A percentile compares a stretch with the other conserved stretches of the same genome.
phyloP scores from a whole-genome alignment of 2,888 invertebrate species.

The Diarsia dahlii region DNA sequence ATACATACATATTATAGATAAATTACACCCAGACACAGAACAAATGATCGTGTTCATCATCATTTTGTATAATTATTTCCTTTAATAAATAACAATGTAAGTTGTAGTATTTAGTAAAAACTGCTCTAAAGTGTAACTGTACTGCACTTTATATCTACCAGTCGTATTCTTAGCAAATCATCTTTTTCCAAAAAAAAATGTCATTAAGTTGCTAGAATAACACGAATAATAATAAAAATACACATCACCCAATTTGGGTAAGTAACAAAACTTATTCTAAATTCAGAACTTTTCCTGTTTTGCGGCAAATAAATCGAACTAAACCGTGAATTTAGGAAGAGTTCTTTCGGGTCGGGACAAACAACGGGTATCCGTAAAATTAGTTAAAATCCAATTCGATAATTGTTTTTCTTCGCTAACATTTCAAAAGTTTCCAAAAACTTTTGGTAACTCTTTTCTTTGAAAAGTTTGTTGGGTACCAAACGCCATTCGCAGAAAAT shows the following conservation, averaged over 20 bases:
- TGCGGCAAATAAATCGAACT: constrained; percentile 43
- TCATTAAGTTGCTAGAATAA: too few species aligned
- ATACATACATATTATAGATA: too few species aligned
- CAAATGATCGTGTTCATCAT: too few species aligned
- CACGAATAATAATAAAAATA: constrained; percentile 10
- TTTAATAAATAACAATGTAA: too few species aligned
- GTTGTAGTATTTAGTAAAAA: neutral
- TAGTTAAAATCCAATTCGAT: constrained; percentile 77
- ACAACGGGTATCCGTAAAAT: constrained; percentile 63
- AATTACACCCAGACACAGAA: too few species aligned
- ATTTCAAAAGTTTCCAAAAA: constrained; percentile 73
- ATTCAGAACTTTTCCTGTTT: constrained; percentile 43
- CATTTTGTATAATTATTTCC: too few species aligned
- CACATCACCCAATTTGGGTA: neutral
- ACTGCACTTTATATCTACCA: neutral
- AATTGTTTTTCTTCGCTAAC: constrained; percentile 82
- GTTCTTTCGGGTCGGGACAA: constrained; percentile 31
- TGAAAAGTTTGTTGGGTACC: constrained; percentile 72
- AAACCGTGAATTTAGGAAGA: constrained; percentile 29
- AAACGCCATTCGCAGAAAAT: constrained; percentile 85
- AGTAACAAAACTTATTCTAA: constrained; percentile 4
- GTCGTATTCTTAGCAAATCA: neutral
- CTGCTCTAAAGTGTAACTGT: neutral
- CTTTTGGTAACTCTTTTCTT: constrained; percentile 82
- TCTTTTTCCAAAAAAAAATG: too few species aligned